Percentiles rank a stretch among this genome's conserved stretches.
These are phyloP conservation scores for Dufourea novaeangliae DNA, from an alignment of 1,140 invertebrate genomes.

Conservation along the genomic window DNA sequence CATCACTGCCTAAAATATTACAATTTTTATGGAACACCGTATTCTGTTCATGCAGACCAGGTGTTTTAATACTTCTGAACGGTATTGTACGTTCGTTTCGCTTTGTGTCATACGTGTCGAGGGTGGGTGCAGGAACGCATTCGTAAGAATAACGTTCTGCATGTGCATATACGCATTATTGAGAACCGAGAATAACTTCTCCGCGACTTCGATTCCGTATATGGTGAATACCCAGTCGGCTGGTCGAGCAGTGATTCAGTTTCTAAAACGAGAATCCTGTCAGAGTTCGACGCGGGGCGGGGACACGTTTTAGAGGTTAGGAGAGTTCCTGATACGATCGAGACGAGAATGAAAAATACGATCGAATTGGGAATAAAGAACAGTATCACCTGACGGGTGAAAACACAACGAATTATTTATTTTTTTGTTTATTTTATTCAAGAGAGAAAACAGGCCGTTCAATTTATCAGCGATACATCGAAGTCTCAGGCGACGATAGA, in stretches of 20 bases:
- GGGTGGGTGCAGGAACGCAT: too few species aligned
- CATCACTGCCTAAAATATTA: too few species aligned
- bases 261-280: neutral
- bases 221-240: neutral
- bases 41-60: too few species aligned
- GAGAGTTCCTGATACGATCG: too few species aligned
- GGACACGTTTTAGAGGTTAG: neutral
- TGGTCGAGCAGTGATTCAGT: neutral
- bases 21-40: too few species aligned
- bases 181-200: neutral
- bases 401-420: too few species aligned
- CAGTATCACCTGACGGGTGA: too few species aligned
- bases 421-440: too few species aligned
- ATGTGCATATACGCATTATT: too few species aligned
- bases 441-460: neutral
- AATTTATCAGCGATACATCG: neutral
- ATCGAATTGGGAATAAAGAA: too few species aligned
- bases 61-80: too few species aligned
- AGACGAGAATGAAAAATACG: too few species aligned
- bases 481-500: constrained; percentile 25
- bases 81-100: neutral
- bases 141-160: neutral
- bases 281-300: neutral
- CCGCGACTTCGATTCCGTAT: neutral
- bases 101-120: neutral